phyloP scores from a whole-genome alignment of 2,797 vertebrate genomes.

The Trachops cirrhosus region DNA sequence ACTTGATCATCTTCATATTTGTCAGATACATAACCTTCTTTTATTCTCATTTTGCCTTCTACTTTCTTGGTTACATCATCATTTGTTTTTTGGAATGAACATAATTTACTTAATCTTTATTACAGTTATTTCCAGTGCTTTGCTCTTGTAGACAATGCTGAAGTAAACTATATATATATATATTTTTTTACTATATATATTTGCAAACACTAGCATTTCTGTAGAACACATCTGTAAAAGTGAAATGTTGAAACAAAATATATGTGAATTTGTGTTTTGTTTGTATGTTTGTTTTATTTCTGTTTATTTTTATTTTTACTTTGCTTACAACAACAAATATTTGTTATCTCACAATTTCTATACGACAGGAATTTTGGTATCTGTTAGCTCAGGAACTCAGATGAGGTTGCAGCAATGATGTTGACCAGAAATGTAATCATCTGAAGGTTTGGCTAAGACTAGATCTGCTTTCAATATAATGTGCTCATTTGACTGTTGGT shows the following conservation, averaged over 20 bases:
- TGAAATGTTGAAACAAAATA: neutral
- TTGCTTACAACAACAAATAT: neutral
- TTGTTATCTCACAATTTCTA: neutral
- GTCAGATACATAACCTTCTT: neutral
- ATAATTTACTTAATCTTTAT: neutral
- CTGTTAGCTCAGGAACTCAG: neutral
- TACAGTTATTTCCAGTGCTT: neutral
- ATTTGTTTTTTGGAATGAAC: neutral
- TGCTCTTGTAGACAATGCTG: neutral
- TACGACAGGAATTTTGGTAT: neutral
- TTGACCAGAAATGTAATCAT: neutral
- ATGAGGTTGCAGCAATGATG: neutral
- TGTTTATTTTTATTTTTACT: neutral
- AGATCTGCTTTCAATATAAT: neutral
- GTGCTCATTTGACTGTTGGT: neutral
- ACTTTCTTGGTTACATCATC: neutral
- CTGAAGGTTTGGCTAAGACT: neutral
- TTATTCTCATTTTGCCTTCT: neutral
- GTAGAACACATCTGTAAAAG: neutral
- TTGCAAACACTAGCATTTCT: neutral
- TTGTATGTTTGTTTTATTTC: neutral
- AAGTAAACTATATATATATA: too few relatives aligned
- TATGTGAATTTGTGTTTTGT: neutral
- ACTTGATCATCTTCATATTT: neutral
- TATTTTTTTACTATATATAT: too few relatives aligned